Conservation (phyloP, 2,888 invertebrate genomes). For the Nezara viridula region DNA sequence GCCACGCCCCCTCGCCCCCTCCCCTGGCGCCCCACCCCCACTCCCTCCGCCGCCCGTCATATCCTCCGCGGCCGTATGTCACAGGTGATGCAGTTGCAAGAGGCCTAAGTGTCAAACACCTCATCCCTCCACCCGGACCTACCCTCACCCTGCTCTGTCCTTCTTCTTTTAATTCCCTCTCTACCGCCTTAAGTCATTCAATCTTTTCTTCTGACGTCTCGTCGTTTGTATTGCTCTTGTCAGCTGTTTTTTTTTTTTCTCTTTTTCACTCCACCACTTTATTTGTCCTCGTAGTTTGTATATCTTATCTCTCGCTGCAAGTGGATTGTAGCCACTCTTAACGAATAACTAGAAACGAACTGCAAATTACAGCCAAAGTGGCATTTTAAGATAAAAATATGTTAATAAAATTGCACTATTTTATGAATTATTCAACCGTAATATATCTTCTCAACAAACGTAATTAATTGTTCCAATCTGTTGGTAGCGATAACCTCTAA, state of each 20-base stretch:
- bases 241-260: neutral
- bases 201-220: neutral
- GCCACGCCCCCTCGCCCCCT: neutral
- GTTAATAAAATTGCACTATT: neutral
- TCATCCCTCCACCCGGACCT: constrained; percentile 51
- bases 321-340: neutral
- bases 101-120: constrained; percentile 48
- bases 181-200: neutral
- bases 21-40: neutral
- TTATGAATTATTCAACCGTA: neutral
- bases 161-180: constrained; percentile 11
- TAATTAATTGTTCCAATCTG: too few relatives aligned
- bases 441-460: too few relatives aligned
- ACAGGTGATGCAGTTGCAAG: constrained; percentile 49
- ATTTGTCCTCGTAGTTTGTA: neutral
- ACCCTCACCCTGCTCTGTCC: constrained; percentile 33
- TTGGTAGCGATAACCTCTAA: too few relatives aligned
- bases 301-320: neutral
- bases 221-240: neutral
- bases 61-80: constrained; percentile 9
- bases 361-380: neutral
- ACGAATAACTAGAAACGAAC: neutral
- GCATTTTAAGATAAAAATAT: neutral
- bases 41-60: neutral
- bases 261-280: neutral